Evolutionary conservation across 2,797 vertebrate species (phyloP).

Genomic region (Mormyrus hasselquistii): DNA sequence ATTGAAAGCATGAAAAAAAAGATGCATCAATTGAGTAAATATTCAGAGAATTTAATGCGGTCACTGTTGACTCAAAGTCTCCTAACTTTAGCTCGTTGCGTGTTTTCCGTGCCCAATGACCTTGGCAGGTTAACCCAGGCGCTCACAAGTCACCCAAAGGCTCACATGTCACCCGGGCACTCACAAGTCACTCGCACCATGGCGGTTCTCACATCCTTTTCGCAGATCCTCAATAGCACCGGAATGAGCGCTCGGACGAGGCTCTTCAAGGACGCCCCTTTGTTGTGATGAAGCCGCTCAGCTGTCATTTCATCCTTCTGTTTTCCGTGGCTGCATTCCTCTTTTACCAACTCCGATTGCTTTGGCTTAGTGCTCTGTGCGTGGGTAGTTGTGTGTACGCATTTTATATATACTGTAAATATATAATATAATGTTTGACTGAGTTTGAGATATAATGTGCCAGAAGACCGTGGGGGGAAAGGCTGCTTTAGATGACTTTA

Average conservation of each 20-base stretch:
- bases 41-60: neutral
- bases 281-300: neutral
- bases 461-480: neutral
- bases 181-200: neutral
- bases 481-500: neutral
- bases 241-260: neutral
- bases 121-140: neutral
- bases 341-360: neutral
- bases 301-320: neutral
- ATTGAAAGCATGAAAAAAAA: neutral
- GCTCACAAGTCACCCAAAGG: too few species aligned
- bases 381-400: neutral
- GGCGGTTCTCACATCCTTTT: neutral
- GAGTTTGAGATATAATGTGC: neutral
- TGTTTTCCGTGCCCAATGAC: neutral
- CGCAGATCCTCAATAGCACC: neutral
- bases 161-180: neutral
- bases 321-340: neutral
- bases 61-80: neutral
- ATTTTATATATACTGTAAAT: neutral
- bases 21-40: neutral
- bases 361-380: neutral
- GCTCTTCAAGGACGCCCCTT: neutral
- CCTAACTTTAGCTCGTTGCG: neutral
- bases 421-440: neutral